Base-by-base conservation (phyloP, 2,797 vertebrate species). In the Typhlichthys subterraneus region DNA sequence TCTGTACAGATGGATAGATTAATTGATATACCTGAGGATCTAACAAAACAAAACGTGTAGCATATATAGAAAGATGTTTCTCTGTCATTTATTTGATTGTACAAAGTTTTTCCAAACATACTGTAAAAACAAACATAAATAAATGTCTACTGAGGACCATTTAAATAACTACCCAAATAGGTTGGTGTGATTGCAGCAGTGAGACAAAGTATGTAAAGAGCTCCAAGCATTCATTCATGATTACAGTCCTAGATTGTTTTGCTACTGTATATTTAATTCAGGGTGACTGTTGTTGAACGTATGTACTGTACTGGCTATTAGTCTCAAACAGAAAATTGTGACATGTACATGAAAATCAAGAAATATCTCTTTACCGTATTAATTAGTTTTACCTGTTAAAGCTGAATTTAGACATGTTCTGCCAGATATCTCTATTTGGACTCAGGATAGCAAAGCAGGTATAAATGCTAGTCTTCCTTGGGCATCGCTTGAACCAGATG, bases 381-480 rank as follows among this genome's bases (percentile, higher is more conserved):
- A 29, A 29, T 29, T 29, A 4, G 23, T 29, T 29, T 29, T 23
- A 4, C 23, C 23, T 29, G 23, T 29, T 29, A 29, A 29, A 29
- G 23, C 23, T 29, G 23, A 29, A 38, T 42, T 42, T 13, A 66
- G 45, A 53, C 1, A 46, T 48, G 13, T 67, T 38, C 23, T 42
- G 54, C 56, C 57, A 51, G 59, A 46, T 31, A 59, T 60, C 17
- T 57, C 19, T 31, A 10, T 50, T 11, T 17, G n/a, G 50, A 66
- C 46, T 69, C 53, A 53, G 23, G 52, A 55, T 2, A 55, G 12
- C 46, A 23, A 33, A 13, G 0, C 60, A 45, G 1, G 14, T 50
- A 50, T 5, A 0, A 1, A 13, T 9, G 38, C 38, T 42, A 42
- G 31, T 95, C 95, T 63, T 95, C 94, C 82, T 95, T 92, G n/a